Evolutionary conservation across 1,140 invertebrate genomes (phyloP), one percentile per base, ranked within the genome.

Genomic region (Musca domestica): DNA sequence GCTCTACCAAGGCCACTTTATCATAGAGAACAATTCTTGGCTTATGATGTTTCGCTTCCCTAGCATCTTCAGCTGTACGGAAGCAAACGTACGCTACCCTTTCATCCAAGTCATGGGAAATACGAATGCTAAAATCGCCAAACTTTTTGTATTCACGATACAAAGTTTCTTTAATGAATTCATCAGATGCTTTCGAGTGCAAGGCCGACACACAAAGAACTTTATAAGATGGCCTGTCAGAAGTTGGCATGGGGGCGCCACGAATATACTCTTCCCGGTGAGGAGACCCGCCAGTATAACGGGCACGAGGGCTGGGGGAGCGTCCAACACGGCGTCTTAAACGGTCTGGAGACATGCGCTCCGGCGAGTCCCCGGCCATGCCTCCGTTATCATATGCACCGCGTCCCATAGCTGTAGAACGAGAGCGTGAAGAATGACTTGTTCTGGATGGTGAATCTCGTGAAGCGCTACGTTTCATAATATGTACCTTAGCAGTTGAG

Each of bases 1-100:
- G 90, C 73, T 98, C 95, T 17, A 98, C 94, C 70, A 96, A 85
- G 10, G 95, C 92, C 25, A 95, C 89, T 83, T 97, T 95, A 76
- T 98, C 96, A 84, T 96, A 98, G 48, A 98, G 87, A 68, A 96
- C 91, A 25, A 98, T 89, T 34, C 95, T 87, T 0, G 93, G 90
- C 81, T 97, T 98, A n/a, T 90, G 90, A 82, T 96, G 94, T 82
- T 96, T 96, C 0, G 96, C 96, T 76, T 96, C 95, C 51, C 94
- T 85, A 0, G 96, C 96, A 84, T 98, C 96, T 80, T 98, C 96
- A 4, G 91, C 89, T 76, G 89, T 96, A 9, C 95, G 86, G 75
- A 98, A 99, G 84, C 96, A 98, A 6, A 98, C 91, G 82, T 98
- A 98, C 0, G 95, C 96, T 7, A 98, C 90, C 41, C 95, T 84